Percentiles rank a stretch among this genome's conserved stretches.
phyloP scores from a whole-genome alignment of 2,888 invertebrate genomes.

The Drosophila lutescens region DNA sequence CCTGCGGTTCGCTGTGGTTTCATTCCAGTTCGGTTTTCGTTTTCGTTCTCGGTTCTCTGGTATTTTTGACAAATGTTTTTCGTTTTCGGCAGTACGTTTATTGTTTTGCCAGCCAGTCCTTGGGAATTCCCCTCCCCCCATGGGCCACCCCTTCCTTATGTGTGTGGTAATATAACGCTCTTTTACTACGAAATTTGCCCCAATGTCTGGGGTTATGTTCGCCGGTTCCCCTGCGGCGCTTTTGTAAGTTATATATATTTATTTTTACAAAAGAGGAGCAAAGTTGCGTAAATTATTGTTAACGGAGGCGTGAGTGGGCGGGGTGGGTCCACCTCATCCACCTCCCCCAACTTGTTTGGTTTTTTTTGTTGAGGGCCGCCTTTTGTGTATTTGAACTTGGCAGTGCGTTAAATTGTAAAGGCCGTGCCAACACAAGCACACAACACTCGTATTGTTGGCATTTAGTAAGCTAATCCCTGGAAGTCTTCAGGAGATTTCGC shows the following conservation, averaged over 20 bases:
- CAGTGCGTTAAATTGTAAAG: conserved; percentile 78
- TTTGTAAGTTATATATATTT: conserved; percentile 71
- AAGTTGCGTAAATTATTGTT: conserved; percentile 78
- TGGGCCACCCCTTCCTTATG: conserved; percentile 7
- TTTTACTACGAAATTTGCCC: conserved; percentile 72
- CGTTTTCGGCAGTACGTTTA: conserved; percentile 54
- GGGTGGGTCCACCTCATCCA: conserved; percentile 34
- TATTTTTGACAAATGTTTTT: conserved; percentile 18
- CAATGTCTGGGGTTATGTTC: conserved; percentile 30
- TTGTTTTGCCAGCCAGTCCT: conserved; percentile 61
- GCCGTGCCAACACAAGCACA: conserved; percentile 56
- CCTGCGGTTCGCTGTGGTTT: conserved; percentile 32
- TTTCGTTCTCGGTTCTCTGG: conserved; percentile 27
- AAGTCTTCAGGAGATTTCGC: conserved; percentile 72
- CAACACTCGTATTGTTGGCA: conserved; percentile 46
- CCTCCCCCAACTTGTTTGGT: conserved; percentile 26
- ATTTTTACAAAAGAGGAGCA: conserved; percentile 77
- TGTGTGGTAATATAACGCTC: conserved; percentile 74
- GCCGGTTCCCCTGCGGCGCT: conserved; percentile 44
- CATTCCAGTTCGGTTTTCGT: conserved; percentile 5
- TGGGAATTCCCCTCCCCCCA: conserved; percentile 14
- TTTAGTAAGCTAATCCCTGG: conserved; percentile 67
- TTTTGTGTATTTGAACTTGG: conserved; percentile 79
- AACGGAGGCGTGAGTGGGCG: conserved; percentile 69
- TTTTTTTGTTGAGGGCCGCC: conserved; percentile 44